Base-by-base conservation (phyloP, 1,140 invertebrate species). In the Drosophila obscura region DNA sequence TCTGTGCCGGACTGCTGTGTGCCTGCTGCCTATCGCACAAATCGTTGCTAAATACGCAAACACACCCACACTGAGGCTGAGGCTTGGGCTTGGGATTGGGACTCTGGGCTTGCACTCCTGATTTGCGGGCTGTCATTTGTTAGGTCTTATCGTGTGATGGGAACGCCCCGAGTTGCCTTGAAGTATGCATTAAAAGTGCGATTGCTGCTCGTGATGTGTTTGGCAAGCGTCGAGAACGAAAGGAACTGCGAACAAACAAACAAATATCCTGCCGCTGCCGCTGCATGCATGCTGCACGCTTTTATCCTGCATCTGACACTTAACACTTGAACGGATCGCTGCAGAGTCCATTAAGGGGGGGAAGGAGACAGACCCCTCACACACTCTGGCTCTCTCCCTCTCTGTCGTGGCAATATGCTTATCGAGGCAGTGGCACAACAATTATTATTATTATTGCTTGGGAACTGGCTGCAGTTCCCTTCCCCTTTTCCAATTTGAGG, bases 261-360 rank as follows among this genome's bases (percentile, higher is more conserved):
- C 82, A 88, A 83, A 83, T 79, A 65, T 87, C 80, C 80, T 84
- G 80, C 59, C 22, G 22, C 22, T 84, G 80, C 59, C 65, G 48
- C 80, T 64, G 65, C 52, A 28, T 61, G 56, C 69, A 73, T 48
- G 55, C 55, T 31, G 45, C 55, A 81, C 83, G 83, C 82, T 88
- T 81, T 87, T 87, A 87, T 88, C 83, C 83, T 88, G 83, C 83
- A 88, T 88, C 84, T 87, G 83, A 87, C 83, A 87, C 76, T 87
- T 87, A 87, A 87, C 83, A 87, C 83, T 88, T 82, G 84, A 87
- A 64, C 77, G 82, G 74, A 69, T 56, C 61, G 60, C 63, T 43
- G 44, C 53, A 50, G 49, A 60, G 73, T 73, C 80, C 80, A 85
- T 84, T 84, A 84, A 74, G 61, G 67, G 67, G 72, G 64, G 53